These are phyloP conservation scores for Hemitrygon akajei DNA, from an alignment of 2,797 vertebrate species.

Conservation along the genomic window DNA sequence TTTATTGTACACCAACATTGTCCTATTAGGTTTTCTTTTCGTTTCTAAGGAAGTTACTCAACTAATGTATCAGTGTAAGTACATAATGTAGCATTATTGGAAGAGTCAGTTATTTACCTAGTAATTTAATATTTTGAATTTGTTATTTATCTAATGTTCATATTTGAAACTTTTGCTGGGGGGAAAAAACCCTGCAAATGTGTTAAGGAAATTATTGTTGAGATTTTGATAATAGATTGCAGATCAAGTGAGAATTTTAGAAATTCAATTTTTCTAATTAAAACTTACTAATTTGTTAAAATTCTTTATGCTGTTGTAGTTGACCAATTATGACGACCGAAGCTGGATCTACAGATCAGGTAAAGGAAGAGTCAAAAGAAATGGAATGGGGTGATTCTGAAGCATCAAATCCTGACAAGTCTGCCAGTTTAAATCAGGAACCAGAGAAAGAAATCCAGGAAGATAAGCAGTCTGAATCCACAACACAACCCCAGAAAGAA, in stretches of 20 bases:
- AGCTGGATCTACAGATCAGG: constrained; percentile 71
- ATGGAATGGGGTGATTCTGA: constrained; percentile 60
- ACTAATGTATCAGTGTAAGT: no score
- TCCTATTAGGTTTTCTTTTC: not conserved
- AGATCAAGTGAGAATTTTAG: not conserved
- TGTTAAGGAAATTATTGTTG: not conserved
- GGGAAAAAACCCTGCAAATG: not conserved
- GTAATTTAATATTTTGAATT: not conserved
- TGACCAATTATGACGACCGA: constrained; percentile 83
- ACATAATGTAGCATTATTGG: not conserved
- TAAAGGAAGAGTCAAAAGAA: constrained; percentile 65
- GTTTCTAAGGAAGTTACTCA: not conserved
- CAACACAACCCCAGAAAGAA: not conserved
- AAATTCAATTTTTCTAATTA: not conserved
- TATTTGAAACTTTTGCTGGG: not conserved
- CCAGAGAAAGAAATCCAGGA: constrained; percentile 39
- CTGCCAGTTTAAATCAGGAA: constrained; percentile 50
- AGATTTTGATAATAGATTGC: not conserved
- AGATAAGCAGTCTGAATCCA: not conserved
- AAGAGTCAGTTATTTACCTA: not conserved
- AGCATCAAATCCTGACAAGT: constrained; percentile 38
- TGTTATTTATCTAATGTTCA: not conserved
- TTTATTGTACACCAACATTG: not conserved
- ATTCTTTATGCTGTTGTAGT: constrained; percentile 51
- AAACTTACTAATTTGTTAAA: not conserved